Conservation (phyloP, 2,797 vertebrate genomes). For the Bradypus variegatus region DNA sequence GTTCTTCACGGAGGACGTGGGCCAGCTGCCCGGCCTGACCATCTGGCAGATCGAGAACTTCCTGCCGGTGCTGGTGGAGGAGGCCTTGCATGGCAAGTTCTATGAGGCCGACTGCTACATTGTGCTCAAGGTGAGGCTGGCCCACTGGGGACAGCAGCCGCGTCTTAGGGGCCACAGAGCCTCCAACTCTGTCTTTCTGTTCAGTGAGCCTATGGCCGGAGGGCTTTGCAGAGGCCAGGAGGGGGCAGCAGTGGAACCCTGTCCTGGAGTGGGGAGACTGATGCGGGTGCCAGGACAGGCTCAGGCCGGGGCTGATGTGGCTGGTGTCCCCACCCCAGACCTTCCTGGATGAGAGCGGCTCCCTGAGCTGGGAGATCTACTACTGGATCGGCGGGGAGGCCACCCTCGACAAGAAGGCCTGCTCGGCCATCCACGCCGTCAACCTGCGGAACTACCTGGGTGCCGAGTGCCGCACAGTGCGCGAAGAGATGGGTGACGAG, state of each 20-base stretch:
- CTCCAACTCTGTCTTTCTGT: fast-evolving
- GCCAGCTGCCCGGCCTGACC: constrained; percentile 86
- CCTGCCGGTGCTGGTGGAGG: constrained; percentile 85
- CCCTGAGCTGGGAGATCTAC: constrained; percentile 91
- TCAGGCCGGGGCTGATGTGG: not conserved
- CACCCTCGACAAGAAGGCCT: constrained; percentile 95
- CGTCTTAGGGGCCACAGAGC: not conserved
- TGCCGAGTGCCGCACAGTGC: constrained; percentile 87
- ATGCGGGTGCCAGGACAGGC: not conserved
- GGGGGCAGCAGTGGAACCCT: fast-evolving
- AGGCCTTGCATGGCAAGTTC: constrained; percentile 92
- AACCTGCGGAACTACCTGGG: constrained; percentile 96
- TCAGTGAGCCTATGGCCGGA: not conserved
- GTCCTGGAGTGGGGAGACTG: too few species aligned
- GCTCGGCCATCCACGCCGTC: constrained; percentile 94
- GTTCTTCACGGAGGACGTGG: constrained; percentile 91
- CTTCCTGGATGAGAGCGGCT: constrained; percentile 88
- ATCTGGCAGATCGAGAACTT: constrained; percentile 99
- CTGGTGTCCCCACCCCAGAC: constrained; percentile 73
- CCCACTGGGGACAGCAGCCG: fast-evolving
- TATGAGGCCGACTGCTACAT: constrained; percentile 99
- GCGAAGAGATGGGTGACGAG: constrained; percentile 98
- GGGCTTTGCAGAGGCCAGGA: not conserved
- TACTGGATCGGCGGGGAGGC: constrained; percentile 98
- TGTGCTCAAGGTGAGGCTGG: constrained; percentile 82